Base-by-base conservation (phyloP, 2,888 invertebrate species). In the Adela reaumurella region DNA sequence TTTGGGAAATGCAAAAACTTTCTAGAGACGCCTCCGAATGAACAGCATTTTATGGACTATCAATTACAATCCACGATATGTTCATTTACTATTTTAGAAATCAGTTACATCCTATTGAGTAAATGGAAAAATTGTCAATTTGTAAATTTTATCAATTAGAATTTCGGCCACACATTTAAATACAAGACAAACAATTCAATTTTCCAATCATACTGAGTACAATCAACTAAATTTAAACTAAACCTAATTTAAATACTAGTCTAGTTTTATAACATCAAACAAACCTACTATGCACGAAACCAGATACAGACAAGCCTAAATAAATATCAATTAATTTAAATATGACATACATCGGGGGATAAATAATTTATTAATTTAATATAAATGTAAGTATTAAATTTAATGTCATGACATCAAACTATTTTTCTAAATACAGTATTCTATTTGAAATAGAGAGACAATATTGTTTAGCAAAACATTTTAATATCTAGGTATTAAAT, bases 381-480 rank as follows among this genome's bases (percentile, higher is more conserved):
- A 54, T 54, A 49, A 53, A 45, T 49, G 52, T 53, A 49, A 52
- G 4, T 17, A 46, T 20, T 46, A 46, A 17, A 46, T 46, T 20
- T 19, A 46, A 18, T 46, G 20, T 17, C 16, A 35, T 17, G 29
- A n/a, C n/a, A n/a, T n/a, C n/a, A 16, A 35, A 28, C 24, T 28
- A 46, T 28, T 35, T 17, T 46, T 29, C 19, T 17, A 28, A 46
- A 46, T 46, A 46, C 29, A 24, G n/a, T 35, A 35, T 20, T 45
- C 19, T 19, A n/a, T 29, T 29, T 16, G 17, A 46, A 20, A 20
- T 16, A 55, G 55, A 55, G 55, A 55, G 55, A 54, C 55, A 49
- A 51, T 50, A 47, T 50, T 18, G 19, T n/a, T 19, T n/a, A 19
- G 19, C 35, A 46, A 17, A 28, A 17, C 35, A 46, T 46, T 17